A percentile compares a stretch with the other conserved stretches of the same genome.
Evolutionary conservation across 2,113 vertebrate species (phyloP).

Genomic region (Thymallus thymallus): DNA sequence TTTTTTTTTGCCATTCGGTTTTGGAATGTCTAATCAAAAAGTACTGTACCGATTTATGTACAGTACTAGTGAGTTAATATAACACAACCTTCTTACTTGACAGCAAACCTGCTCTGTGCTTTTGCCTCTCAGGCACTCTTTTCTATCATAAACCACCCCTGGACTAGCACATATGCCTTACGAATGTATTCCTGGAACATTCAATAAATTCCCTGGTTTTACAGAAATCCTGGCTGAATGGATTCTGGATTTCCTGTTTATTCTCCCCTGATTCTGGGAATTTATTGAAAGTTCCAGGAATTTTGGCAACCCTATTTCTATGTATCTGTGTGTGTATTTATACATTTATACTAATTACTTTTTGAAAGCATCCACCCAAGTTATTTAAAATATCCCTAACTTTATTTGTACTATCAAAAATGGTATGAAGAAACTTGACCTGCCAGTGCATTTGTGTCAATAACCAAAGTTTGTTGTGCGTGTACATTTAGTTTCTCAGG

Average conservation of each 20-base stretch:
- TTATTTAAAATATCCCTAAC: conserved; percentile 12
- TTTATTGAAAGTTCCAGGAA: no score
- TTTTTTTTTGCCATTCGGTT: not conserved
- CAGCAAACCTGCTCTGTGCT: not conserved
- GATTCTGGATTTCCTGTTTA: no score
- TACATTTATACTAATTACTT: conserved; percentile 55
- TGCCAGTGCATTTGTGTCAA: conserved; percentile 49
- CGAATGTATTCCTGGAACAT: conserved; percentile 16
- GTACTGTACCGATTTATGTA: not conserved
- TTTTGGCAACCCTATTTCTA: conserved; percentile 21
- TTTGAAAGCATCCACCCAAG: conserved; percentile 40
- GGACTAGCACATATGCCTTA: conserved; percentile 71
- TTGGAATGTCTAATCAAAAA: not conserved
- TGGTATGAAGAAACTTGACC: conserved; percentile 48
- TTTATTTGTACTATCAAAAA: conserved; percentile 25
- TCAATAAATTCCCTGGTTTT: no score
- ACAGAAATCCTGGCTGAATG: no score
- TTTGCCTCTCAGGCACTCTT: conserved; percentile 16
- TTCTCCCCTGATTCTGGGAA: no score
- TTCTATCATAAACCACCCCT: conserved; percentile 21
- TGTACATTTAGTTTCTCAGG: conserved; percentile 64
- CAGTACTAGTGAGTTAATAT: no score
- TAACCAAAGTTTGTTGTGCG: conserved; percentile 67
- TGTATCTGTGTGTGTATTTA: conserved; percentile 49
- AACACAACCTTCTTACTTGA: not conserved